A percentile compares a stretch with the other conserved stretches of the same genome.
Conservation (phyloP, 2,888 invertebrate species). For the Clivina fossor region DNA sequence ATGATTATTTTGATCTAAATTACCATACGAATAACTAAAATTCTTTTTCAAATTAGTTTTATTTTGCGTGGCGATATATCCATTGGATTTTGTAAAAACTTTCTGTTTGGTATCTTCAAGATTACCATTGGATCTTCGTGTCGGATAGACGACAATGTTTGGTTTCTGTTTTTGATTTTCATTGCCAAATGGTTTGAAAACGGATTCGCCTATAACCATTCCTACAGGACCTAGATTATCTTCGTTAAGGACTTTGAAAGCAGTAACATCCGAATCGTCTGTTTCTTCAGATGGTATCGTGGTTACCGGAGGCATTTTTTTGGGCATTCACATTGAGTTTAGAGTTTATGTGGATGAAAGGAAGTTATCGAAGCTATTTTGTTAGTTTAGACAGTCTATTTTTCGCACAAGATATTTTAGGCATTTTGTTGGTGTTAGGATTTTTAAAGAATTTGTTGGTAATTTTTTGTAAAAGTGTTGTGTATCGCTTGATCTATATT, state of each 20-base stretch:
- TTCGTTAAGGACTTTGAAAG: constrained; percentile 53
- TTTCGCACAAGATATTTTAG: too few species aligned
- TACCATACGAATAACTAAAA: constrained; percentile 54
- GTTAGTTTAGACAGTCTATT: too few species aligned
- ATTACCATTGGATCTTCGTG: constrained; percentile 50
- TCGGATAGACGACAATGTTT: constrained; percentile 60
- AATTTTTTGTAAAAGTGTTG: too few species aligned
- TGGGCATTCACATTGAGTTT: too few species aligned
- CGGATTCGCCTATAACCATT: constrained; percentile 48
- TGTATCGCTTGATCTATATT: too few species aligned
- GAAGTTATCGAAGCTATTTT: too few species aligned
- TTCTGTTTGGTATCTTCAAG: constrained; percentile 48
- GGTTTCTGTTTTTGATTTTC: constrained; percentile 53
- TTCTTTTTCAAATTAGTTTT: constrained; percentile 49
- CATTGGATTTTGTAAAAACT: constrained; percentile 50
- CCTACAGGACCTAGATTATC: constrained; percentile 49
- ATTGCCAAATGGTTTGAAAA: constrained; percentile 51
- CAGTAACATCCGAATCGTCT: constrained; percentile 45
- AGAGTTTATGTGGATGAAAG: neutral
- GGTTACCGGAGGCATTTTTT: constrained; percentile 44
- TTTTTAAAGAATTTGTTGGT: too few species aligned
- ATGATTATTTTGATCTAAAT: constrained; percentile 47
- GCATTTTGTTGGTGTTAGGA: too few species aligned
- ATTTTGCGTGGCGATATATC: constrained; percentile 43
- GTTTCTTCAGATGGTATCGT: constrained; percentile 44